A percentile compares a stretch with the other conserved stretches of the same genome.
Evolutionary conservation across 2,888 invertebrate species (phyloP).

Genomic region (Perizoma affinitatum): DNA sequence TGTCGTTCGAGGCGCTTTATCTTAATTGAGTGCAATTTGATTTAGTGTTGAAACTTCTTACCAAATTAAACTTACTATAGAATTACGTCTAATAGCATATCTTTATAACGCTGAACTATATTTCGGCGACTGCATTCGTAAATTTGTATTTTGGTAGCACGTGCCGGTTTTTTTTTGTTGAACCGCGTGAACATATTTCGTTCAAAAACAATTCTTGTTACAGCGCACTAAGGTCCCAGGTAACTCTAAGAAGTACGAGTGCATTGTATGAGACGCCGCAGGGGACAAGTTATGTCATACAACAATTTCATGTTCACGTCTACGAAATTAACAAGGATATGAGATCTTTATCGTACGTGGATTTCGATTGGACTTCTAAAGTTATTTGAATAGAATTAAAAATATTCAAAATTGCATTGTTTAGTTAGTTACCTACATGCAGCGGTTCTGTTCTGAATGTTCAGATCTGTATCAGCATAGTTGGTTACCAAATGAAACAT

Average conservation of each 20-base stretch:
- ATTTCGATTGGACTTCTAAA: slow-evolving; percentile 64
- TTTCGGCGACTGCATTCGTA: slow-evolving; percentile 46
- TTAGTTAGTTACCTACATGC: slow-evolving; percentile 13
- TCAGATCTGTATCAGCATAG: slow-evolving; percentile 53
- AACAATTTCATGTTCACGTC: slow-evolving; percentile 72
- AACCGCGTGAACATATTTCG: slow-evolving; percentile 3
- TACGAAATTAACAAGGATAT: slow-evolving; percentile 79
- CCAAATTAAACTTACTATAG: slow-evolving; percentile 53
- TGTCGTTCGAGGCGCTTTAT: slow-evolving; percentile 76
- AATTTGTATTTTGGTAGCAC: slow-evolving; percentile 52
- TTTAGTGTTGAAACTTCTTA: slow-evolving; percentile 67
- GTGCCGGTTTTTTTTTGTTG: slow-evolving; percentile 42
- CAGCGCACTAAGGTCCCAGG: slow-evolving; percentile 14
- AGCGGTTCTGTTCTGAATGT: slow-evolving; percentile 32
- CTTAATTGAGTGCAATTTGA: slow-evolving; percentile 83
- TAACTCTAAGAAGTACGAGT: slow-evolving; percentile 40
- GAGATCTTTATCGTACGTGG: slow-evolving; percentile 69
- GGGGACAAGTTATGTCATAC: slow-evolving; percentile 76
- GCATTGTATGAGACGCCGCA: slow-evolving; percentile 68
- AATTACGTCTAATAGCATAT: slow-evolving; percentile 36
- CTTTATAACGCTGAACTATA: slow-evolving; percentile 42
- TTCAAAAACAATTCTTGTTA: slow-evolving; percentile 25
- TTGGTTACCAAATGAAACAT: slow-evolving; percentile 57
- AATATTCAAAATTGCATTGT: slow-evolving; percentile 21
- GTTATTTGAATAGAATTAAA: slow-evolving; percentile 45